phyloP scores from a whole-genome alignment of 2,888 invertebrate species.

The Parnassius orleans region DNA sequence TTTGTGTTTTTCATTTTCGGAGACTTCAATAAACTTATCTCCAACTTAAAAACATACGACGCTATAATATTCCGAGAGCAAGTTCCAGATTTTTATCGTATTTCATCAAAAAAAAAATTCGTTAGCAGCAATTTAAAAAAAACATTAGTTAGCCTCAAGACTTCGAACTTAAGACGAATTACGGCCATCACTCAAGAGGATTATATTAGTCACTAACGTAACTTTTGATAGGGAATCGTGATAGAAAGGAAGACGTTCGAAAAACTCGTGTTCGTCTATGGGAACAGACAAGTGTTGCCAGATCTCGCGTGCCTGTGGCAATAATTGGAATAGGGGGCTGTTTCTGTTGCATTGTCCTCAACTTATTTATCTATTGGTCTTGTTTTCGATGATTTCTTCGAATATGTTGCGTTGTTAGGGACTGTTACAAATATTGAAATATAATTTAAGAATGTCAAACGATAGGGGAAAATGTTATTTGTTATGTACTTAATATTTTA shows the following conservation, averaged over 20 bases:
- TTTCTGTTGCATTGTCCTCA: conserved; percentile 47
- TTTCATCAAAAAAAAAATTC: too few species aligned
- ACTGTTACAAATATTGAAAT: neutral
- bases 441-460: conserved; percentile 16
- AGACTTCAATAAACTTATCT: too few species aligned
- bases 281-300: conserved; percentile 61
- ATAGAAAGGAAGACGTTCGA: conserved; percentile 16
- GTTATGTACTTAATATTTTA: too few species aligned
- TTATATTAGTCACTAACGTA: conserved; percentile 22
- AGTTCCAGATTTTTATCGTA: too few species aligned
- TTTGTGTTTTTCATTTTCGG: too few species aligned
- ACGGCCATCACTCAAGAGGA: conserved; percentile 12
- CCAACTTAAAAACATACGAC: too few species aligned
- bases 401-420: neutral
- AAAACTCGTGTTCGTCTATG: conserved; percentile 50
- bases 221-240: conserved; percentile 31
- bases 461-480: neutral
- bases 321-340: conserved; percentile 64
- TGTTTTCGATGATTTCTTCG: conserved; percentile 36
- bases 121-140: too few species aligned
- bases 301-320: conserved; percentile 59
- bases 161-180: neutral
- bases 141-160: neutral
- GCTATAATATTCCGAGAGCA: too few species aligned
- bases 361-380: conserved; percentile 58